Evolutionary conservation across 2,797 vertebrate species (phyloP).

Genomic region (Phoeniculus purpureus): DNA sequence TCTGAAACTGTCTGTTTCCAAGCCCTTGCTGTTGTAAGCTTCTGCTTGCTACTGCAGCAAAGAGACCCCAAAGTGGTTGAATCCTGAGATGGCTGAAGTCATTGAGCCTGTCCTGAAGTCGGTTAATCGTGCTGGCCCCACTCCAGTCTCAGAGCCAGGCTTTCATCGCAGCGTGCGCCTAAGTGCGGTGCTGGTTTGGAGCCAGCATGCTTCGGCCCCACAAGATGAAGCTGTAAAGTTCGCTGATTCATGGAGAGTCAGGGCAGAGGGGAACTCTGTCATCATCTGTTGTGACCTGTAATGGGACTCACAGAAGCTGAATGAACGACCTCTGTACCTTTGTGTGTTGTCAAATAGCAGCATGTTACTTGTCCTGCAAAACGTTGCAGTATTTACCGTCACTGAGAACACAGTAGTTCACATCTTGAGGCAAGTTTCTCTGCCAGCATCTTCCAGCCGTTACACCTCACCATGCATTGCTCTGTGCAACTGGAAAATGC

Average conservation of each 20-base stretch:
- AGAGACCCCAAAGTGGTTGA: not conserved
- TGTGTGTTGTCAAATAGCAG: not conserved
- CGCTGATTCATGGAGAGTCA: slow-evolving; percentile 9
- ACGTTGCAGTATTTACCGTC: not conserved
- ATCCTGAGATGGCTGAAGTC: not conserved
- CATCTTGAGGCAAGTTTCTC: not conserved
- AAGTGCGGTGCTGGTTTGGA: slow-evolving; percentile 32
- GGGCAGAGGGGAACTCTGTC: not conserved
- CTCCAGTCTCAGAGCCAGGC: not conserved
- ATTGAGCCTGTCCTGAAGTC: not conserved
- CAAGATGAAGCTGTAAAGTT: slow-evolving; percentile 43
- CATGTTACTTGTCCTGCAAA: not conserved
- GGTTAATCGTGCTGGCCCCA: not conserved
- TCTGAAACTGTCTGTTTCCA: slow-evolving; percentile 5
- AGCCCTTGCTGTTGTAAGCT: not conserved
- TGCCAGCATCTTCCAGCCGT: not conserved
- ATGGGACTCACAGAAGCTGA: slow-evolving; percentile 34
- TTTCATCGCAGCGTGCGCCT: not conserved
- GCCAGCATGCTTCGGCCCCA: slow-evolving; percentile 43
- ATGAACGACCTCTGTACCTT: not conserved
- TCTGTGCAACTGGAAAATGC: not conserved
- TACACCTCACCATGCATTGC: not conserved
- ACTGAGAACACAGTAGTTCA: not conserved
- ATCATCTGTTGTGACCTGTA: slow-evolving; percentile 11
- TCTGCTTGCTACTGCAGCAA: not conserved